Evolutionary conservation across 2,113 vertebrate species (phyloP).

Genomic region (Callipepla squamata): DNA sequence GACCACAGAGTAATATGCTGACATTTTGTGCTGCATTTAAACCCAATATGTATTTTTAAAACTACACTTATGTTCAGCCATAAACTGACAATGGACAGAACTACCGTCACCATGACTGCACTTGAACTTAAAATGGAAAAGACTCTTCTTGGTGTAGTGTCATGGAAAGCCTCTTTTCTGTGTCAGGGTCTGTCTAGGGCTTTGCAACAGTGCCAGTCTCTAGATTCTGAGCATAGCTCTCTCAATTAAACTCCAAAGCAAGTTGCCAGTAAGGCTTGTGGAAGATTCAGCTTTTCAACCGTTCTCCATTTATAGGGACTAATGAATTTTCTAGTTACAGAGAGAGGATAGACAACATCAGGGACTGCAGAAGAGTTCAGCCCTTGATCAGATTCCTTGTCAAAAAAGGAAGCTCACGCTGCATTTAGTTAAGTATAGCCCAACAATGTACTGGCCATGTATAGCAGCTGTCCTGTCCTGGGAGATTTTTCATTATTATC

Average conservation of each 20-base stretch:
- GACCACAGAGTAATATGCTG: constrained; percentile 72
- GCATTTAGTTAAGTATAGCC: neutral
- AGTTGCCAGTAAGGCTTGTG: neutral
- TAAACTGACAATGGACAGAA: constrained; percentile 55
- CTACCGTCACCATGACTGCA: constrained; percentile 1
- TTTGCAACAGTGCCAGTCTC: neutral
- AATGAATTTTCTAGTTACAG: neutral
- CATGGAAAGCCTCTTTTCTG: neutral
- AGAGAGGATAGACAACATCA: neutral
- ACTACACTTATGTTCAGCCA: constrained; percentile 41
- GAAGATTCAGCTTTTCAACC: neutral
- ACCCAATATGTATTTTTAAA: constrained; percentile 51
- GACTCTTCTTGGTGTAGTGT: neutral
- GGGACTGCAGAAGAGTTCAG: accelerated
- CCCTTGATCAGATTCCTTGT: neutral
- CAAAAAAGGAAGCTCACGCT: neutral
- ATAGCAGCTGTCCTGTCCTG: neutral
- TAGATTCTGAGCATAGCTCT: neutral
- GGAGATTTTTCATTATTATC: neutral
- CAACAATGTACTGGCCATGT: neutral
- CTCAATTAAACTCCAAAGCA: neutral
- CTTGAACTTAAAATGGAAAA: constrained; percentile 35
- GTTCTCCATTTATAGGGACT: neutral
- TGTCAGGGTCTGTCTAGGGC: neutral
- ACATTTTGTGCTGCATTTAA: constrained; percentile 51